These are phyloP conservation scores for Danaus plexippus DNA, from an alignment of 1,140 invertebrate genomes.

Conservation along the genomic window DNA sequence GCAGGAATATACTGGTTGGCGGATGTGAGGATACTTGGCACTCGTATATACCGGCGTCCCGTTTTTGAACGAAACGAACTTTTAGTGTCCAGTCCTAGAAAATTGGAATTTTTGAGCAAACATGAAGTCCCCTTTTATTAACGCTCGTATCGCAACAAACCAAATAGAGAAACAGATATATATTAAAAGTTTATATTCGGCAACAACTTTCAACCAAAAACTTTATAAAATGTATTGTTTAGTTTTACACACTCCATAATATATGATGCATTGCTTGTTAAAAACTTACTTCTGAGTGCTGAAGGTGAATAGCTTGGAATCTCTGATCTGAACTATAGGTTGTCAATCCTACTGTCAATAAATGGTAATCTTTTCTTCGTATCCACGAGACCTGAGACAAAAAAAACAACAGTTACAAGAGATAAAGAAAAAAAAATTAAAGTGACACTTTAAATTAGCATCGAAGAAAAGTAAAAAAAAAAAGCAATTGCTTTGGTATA, in stretches of 20 bases:
- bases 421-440: no score
- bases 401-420: constrained; percentile 1
- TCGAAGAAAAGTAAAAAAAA: no score
- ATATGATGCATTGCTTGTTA: not conserved
- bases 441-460: no score
- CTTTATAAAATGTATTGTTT: no score
- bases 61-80: constrained; percentile 85
- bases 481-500: no score
- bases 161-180: no score
- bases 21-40: constrained; percentile 92
- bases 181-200: no score
- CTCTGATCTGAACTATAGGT: constrained; percentile 76
- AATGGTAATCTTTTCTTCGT: no score
- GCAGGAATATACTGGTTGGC: constrained; percentile 86
- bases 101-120: constrained; percentile 17
- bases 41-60: constrained; percentile 87
- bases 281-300: constrained; percentile 81
- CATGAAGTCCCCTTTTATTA: no score
- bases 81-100: constrained; percentile 88
- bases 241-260: not conserved
- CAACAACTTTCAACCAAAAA: no score
- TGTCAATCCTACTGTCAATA: no score
- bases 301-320: constrained; percentile 87
- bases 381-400: constrained; percentile 80
- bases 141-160: no score